Evolutionary conservation across 2,888 invertebrate species (phyloP), one percentile per base, ranked within the genome.

Genomic region (Clepsis dumicolana): DNA sequence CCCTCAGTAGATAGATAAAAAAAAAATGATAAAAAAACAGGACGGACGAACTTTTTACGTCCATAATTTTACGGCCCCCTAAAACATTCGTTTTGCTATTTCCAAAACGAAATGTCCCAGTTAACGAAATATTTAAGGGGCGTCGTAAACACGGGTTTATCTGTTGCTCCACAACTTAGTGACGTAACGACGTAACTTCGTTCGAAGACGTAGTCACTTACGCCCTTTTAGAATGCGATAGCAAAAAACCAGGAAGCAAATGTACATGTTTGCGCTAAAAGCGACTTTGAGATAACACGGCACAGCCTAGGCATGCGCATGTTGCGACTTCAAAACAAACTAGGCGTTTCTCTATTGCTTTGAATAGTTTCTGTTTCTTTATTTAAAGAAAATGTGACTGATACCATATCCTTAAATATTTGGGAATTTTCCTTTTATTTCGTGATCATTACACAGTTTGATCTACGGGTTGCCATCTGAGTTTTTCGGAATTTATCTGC

Each of bases 121-220:
- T 35, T 35, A 56, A 56, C 52, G 27, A 65, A 53, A 53, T 48
- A 56, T 57, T 64, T 64, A 54, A 64, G 54, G 24, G 21, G 8
- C 53, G 44, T 56, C 64, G 54, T 64, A 64, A 64, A 64, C 41
- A 24, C 5, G 29, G 14, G 21, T 56, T 64, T 64, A 64, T 64
- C 29, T 56, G 32, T 24, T 48, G 44, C 56, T 56, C 53, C 41
- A 12, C 12, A 32, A 21, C 32, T 32, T 0, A 29, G 1, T 10
- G 1, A 16, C 10, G 4, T 21, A 54, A 32, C 18, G 32, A 12
- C 54, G 1, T 12, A 18, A 12, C 4, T 32, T 18, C 14, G 18
- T 32, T 12, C n/a, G 3, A 21, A 32, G 10, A n/a, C 14, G 4
- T n/a, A 56, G 7, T 7, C 56, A 56, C 56, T 24, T 35, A 56